Base-by-base conservation (phyloP, 2,797 vertebrate species). In the Pitangus sulphuratus region DNA sequence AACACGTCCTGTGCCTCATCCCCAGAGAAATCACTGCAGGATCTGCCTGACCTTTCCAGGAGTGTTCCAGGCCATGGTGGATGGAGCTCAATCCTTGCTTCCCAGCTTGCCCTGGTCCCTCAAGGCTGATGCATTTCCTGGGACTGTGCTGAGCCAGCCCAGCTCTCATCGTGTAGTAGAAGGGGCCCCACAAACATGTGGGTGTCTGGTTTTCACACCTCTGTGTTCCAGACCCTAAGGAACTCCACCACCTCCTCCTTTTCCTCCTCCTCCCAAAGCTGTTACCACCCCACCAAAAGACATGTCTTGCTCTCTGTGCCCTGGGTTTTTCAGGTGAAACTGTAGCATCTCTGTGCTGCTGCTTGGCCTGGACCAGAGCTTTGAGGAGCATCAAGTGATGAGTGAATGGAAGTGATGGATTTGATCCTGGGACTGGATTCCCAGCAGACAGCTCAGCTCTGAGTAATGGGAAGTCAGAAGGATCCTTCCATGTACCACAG, bases 21-120 rank as follows among this genome's bases (percentile, higher is more conserved):
- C 85, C 72, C 2, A 3, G 56, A 74, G 85, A 91, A 91, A 93
- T 93, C 70, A 44, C 84, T 85, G 30, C 54, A 57, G 42, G 70
- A 64, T 66, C 81, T 75, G 35, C 12, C 39, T 92, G 70, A 90
- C 72, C 56, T 95, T 92, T 77, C 35, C 40, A 9, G 4, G 54
- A 5, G 50, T 45, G 28, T 21, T 39, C 57, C 71, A 51, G 71
- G n/a, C 44, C 64, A 66, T 3, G 8, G 2, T 20, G n/a, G n/a
- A 48, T 20, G n/a, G 24, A 30, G 15, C 44, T 57, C 60, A 69
- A n/a, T 26, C 33, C 30, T 9, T 35, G 71, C 28, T 88, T n/a
- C 30, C 16, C 58, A 66, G 42, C 42, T 33, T 77, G 44, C 35
- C 35, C 10, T 64, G 22, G 22, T 54, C 0, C 3, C 66, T 74